These are phyloP conservation scores for Gallirallus australis DNA, from an alignment of 2,797 vertebrate species.

Conservation along the genomic window DNA sequence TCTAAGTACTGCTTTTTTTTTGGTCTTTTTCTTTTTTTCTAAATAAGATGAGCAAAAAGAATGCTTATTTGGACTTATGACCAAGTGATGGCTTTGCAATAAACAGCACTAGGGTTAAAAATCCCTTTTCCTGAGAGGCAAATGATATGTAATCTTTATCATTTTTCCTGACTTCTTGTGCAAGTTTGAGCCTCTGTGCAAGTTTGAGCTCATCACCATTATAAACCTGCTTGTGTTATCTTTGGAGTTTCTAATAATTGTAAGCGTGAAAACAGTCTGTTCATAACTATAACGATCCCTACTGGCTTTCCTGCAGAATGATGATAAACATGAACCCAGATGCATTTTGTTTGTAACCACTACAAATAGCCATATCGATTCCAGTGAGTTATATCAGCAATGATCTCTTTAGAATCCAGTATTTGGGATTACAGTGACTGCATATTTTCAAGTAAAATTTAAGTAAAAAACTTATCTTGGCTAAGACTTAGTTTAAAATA, in stretches of 20 bases:
- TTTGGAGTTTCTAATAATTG: slow-evolving; percentile 19
- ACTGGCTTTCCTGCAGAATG: not conserved
- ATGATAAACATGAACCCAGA: not conserved
- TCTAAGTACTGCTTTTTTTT: not conserved
- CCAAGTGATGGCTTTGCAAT: not conserved
- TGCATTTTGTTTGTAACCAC: not conserved
- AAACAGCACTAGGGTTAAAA: not conserved
- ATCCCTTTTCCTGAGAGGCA: not conserved
- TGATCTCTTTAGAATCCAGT: not conserved
- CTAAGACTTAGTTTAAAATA: not conserved
- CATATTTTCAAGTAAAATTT: not conserved
- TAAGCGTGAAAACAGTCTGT: not conserved
- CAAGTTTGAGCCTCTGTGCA: not conserved
- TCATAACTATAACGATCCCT: not conserved
- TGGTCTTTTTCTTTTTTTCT: not conserved
- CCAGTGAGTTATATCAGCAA: not conserved
- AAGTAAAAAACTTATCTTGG: too few species aligned
- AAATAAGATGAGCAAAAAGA: not conserved
- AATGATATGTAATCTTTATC: not conserved
- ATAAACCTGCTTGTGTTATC: not conserved
- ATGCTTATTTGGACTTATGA: not conserved
- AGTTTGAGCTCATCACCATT: not conserved
- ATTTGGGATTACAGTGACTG: not conserved
- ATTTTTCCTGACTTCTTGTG: not conserved
- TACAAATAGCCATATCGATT: not conserved